Evolutionary conservation across 1,140 invertebrate species (phyloP).

Genomic region (Scaptodrosophila lebanonensis): DNA sequence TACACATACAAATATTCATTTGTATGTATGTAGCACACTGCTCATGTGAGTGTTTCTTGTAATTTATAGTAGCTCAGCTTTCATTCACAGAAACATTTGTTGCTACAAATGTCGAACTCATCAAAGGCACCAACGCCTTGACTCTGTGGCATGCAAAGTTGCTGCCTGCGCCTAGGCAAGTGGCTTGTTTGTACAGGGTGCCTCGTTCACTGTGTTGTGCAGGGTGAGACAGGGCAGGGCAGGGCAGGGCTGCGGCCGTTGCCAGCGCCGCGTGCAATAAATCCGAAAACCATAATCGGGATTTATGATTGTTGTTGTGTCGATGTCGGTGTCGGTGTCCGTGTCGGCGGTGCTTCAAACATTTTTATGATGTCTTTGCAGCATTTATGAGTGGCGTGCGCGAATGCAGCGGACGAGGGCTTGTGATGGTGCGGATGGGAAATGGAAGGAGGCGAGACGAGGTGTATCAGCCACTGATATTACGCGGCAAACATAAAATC

Average conservation of each 20-base stretch:
- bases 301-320: constrained; percentile 60
- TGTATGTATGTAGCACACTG: no score
- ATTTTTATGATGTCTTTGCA: constrained; percentile 76
- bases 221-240: no score
- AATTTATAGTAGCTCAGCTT: not conserved
- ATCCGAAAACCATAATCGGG: constrained; percentile 74
- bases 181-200: constrained; percentile 12
- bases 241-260: constrained; percentile 13
- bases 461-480: constrained; percentile 66
- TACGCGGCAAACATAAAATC: constrained; percentile 65
- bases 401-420: not conserved
- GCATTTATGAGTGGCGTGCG: constrained; percentile 58
- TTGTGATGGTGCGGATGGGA: constrained; percentile 5
- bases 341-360: constrained; percentile 63
- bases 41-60: not conserved
- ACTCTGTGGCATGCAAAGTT: constrained; percentile 4
- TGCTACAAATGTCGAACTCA: constrained; percentile 14
- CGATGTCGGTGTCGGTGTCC: constrained; percentile 36
- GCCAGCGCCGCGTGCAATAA: constrained; percentile 48
- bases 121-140: no score
- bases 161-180: constrained; percentile 1
- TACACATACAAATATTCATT: no score
- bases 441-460: no score
- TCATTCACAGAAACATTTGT: constrained; percentile 22
- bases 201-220: constrained; percentile 27